These are phyloP conservation scores for Dynastes maya DNA, from an alignment of 2,888 invertebrate species.

Conservation along the genomic window DNA sequence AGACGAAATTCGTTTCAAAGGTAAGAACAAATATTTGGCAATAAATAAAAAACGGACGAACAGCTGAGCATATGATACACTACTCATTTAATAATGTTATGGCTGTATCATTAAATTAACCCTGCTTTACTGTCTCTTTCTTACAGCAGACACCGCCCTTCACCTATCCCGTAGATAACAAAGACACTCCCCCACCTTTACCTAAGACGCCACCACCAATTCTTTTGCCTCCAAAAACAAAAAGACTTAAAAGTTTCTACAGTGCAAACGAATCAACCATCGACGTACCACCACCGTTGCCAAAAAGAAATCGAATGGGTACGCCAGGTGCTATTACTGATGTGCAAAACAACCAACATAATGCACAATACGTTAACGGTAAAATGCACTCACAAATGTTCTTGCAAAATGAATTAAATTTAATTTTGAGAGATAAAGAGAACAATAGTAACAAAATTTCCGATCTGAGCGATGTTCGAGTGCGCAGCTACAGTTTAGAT, in stretches of 20 bases:
- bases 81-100: constrained; percentile 47
- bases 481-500: constrained; percentile 56
- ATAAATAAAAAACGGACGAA: constrained; percentile 7
- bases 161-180: constrained; percentile 58
- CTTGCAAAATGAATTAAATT: constrained; percentile 63
- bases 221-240: constrained; percentile 58
- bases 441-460: constrained; percentile 46
- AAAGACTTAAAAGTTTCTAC: constrained; percentile 53
- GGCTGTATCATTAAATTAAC: constrained; percentile 64
- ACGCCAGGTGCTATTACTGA: constrained; percentile 43
- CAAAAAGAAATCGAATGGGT: constrained; percentile 70
- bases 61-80: constrained; percentile 44
- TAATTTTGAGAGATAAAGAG: constrained; percentile 57
- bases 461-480: constrained; percentile 48
- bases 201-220: constrained; percentile 58
- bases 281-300: constrained; percentile 72
- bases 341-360: constrained; percentile 54
- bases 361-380: constrained; percentile 61
- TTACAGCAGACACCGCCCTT: constrained; percentile 67
- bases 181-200: constrained; percentile 60
- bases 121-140: constrained; percentile 68
- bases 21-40: neutral
- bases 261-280: constrained; percentile 52
- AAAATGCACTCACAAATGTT: constrained; percentile 61
- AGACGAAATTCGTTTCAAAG: neutral